Conservation (phyloP, 1,140 invertebrate species). For the Amyelois transitella region DNA sequence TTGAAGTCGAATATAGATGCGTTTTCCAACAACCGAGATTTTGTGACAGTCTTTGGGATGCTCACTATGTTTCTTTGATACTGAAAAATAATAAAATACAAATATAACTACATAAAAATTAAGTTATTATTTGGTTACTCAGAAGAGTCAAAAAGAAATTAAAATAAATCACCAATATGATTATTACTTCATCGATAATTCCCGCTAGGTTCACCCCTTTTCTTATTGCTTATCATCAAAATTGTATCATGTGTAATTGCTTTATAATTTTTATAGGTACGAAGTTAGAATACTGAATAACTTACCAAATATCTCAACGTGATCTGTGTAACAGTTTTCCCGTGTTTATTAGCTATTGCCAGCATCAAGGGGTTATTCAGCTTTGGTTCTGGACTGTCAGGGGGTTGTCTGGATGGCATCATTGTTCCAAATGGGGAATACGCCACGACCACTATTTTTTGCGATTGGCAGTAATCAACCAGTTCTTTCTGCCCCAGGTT, state of each 20-base stretch:
- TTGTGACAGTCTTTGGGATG: conserved; percentile 86
- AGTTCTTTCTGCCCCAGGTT: conserved; percentile 85
- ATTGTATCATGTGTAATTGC: no score
- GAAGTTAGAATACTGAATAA: no score
- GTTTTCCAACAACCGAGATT: conserved; percentile 81
- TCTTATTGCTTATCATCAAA: no score
- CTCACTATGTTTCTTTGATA: conserved; percentile 81
- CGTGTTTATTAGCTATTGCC: conserved; percentile 79
- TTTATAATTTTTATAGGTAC: no score
- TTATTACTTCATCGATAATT: no score
- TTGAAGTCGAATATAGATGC: conserved; percentile 83
- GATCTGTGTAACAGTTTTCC: conserved; percentile 82
- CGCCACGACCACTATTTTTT: conserved; percentile 81
- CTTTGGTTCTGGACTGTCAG: conserved; percentile 75
- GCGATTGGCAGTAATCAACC: conserved; percentile 81
- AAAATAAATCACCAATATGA: not conserved
- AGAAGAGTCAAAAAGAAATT: no score
- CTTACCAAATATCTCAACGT: conserved; percentile 78
- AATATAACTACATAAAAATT: not conserved
- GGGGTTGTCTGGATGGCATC: conserved; percentile 76
- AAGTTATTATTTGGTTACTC: not conserved
- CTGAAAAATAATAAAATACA: conserved; percentile 51
- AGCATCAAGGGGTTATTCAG: conserved; percentile 79
- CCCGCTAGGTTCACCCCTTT: no score
- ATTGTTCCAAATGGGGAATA: conserved; percentile 86